Percentiles rank a stretch among this genome's conserved stretches.
phyloP scores from a whole-genome alignment of 2,113 vertebrate species.

The Myiagra hebetior region DNA sequence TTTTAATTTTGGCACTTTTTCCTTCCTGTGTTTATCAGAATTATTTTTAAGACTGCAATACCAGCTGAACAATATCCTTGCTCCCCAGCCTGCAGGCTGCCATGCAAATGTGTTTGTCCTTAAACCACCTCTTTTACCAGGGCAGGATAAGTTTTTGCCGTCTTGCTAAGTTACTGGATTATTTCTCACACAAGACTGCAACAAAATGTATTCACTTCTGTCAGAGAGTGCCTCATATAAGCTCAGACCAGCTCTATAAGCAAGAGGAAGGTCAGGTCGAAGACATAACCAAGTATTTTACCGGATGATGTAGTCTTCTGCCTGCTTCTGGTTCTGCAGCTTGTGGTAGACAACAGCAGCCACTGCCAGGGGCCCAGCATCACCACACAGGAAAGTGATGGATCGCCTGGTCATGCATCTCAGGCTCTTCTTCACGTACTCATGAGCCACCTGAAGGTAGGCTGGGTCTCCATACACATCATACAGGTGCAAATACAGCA shows the following conservation, averaged over 20 bases:
- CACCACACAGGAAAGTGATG: constrained; percentile 93
- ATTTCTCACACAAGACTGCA: background rate
- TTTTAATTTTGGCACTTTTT: background rate
- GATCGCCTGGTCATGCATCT: constrained; percentile 80
- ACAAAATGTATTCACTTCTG: background rate
- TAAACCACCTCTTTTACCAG: background rate
- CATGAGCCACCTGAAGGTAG: constrained; percentile 82
- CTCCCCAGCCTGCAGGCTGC: background rate
- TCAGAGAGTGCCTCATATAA: background rate
- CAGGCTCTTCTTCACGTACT: constrained; percentile 82
- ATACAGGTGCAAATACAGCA: constrained; percentile 91
- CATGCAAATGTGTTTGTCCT: background rate
- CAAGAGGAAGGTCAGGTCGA: background rate
- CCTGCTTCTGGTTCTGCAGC: constrained; percentile 81
- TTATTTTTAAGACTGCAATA: background rate
- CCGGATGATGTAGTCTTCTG: constrained; percentile 87
- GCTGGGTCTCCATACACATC: constrained; percentile 81
- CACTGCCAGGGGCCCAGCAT: constrained; percentile 86
- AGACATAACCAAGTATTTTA: background rate
- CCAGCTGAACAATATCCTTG: background rate
- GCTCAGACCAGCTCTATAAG: background rate
- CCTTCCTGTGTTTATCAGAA: background rate
- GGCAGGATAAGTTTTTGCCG: background rate
- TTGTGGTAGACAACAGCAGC: constrained; percentile 85
- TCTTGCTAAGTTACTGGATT: background rate